A percentile compares a stretch with the other conserved stretches of the same genome.
phyloP scores from a whole-genome alignment of 2,797 vertebrate species.

The Gymnopithys bicolor region DNA sequence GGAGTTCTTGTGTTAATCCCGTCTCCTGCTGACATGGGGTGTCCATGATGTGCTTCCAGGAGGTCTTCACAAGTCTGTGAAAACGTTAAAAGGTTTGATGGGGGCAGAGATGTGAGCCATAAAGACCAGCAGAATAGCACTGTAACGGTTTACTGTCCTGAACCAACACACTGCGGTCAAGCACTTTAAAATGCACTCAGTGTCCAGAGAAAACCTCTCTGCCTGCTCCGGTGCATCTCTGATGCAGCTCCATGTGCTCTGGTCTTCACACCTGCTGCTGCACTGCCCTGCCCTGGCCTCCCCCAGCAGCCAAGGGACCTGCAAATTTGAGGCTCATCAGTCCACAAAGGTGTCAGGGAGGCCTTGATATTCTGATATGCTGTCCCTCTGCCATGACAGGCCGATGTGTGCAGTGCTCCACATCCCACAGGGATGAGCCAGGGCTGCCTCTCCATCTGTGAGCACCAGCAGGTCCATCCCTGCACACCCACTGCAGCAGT shows the following conservation, averaged over 20 bases:
- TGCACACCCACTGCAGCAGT: not conserved
- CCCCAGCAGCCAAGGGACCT: not conserved
- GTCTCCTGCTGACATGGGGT: fast-evolving
- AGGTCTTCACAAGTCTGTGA: not conserved
- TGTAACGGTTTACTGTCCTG: not conserved
- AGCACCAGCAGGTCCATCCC: not conserved
- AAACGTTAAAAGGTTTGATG: not conserved
- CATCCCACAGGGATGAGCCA: not conserved
- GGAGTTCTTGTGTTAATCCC: not conserved
- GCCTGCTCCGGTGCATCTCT: not conserved
- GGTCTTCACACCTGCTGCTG: not conserved
- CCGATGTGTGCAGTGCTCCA: not conserved
- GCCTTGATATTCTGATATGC: not conserved
- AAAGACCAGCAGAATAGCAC: not conserved
- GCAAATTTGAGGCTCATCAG: not conserved
- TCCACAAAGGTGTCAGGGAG: not conserved
- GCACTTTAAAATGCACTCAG: not conserved
- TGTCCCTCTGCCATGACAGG: fast-evolving
- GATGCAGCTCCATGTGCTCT: not conserved
- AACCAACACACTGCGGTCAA: fast-evolving
- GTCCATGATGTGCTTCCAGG: not conserved
- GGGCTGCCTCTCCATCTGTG: not conserved
- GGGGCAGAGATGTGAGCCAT: not conserved
- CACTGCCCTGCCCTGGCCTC: not conserved
- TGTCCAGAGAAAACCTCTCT: not conserved